These are phyloP conservation scores for Phocides pigmalion DNA, from an alignment of 1,140 invertebrate species.

Conservation along the genomic window DNA sequence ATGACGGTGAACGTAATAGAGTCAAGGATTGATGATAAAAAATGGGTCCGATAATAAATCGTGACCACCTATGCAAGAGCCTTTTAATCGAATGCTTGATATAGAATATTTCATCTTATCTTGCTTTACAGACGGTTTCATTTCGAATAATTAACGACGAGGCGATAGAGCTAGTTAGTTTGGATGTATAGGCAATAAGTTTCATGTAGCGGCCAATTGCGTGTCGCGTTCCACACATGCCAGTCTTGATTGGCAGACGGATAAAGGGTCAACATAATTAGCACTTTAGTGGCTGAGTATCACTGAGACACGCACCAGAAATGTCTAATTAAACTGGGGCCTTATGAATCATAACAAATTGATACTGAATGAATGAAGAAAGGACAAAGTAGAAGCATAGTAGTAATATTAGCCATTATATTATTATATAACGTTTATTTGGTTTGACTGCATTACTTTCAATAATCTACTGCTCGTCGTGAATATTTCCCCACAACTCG, in stretches of 20 bases:
- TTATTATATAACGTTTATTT: too few species aligned
- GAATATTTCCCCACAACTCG: too few species aligned
- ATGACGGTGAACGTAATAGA: slow-evolving; percentile 43
- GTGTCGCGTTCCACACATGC: slow-evolving; percentile 47
- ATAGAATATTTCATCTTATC: slow-evolving; percentile 17
- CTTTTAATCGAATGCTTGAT: slow-evolving; percentile 7
- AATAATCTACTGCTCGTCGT: too few species aligned
- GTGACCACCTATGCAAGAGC: slow-evolving; percentile 18
- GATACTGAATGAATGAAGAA: background rate
- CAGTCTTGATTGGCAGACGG: slow-evolving; percentile 43
- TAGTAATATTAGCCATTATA: too few species aligned
- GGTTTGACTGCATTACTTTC: too few species aligned
- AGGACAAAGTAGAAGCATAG: background rate
- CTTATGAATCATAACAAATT: slow-evolving; percentile 16
- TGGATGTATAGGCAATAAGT: slow-evolving; percentile 14
- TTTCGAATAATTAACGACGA: slow-evolving; percentile 2
- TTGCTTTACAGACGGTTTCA: slow-evolving; percentile 13
- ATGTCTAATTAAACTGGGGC: slow-evolving; percentile 20
- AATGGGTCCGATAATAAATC: slow-evolving; percentile 40
- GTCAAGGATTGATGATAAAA: slow-evolving; percentile 45
- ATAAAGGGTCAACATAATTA: slow-evolving; percentile 44
- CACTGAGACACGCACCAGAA: slow-evolving; percentile 3
- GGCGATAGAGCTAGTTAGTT: background rate
- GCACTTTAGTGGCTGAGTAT: slow-evolving; percentile 23
- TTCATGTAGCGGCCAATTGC: slow-evolving; percentile 31